Base-by-base conservation (phyloP, 2,113 vertebrate genomes). In the Hippocampus guttulatus region DNA sequence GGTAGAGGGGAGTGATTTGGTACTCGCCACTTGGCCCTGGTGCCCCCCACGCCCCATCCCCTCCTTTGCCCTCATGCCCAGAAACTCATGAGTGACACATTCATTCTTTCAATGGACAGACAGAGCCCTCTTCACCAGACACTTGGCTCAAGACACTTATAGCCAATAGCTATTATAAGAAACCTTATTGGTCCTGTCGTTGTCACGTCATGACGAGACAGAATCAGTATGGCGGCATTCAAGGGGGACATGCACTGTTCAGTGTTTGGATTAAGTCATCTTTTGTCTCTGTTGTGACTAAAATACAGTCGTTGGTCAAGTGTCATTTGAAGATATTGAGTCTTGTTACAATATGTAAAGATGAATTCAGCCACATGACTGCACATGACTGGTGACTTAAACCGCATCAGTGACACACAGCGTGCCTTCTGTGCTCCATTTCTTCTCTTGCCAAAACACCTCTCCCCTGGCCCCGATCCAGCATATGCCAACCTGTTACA, bases 1-100 rank as follows among this genome's bases (percentile, higher is more conserved):
- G 90, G 85, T 67, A 79, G 79, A 76, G 68, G 73, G 81, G 84
- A 81, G 85, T 85, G 86, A 89, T 90, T 86, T 88, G 89, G 82
- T 81, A 77, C 81, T 85, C 64, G 47, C 83, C 81, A 82, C 85
- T 88, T 88, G 81, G 79, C 81, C 88, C 89, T 80, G 67, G 47
- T 81, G 81, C 73, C 87, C 88, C 86, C 88, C 82, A 33, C 5
- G 5, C 33, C 33, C 33, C 33, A 38, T 6, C 33, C 33, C 74
- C 79, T 74, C 74, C 77, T 74, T 49, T 85, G 85, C 87, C 88
- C 87, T 85, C 49, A 62, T 90, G 86, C 85, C 86, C 87, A 85
- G 73, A 55, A 78, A 81, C 80, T 74, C 73, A 76, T 90, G 85
- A 88, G 81, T 82, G 87, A 89, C 87, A 88, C 85, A 91, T 87